Base-by-base conservation (phyloP, 2,113 vertebrate genomes). In the Aptenodytes forsteri region DNA sequence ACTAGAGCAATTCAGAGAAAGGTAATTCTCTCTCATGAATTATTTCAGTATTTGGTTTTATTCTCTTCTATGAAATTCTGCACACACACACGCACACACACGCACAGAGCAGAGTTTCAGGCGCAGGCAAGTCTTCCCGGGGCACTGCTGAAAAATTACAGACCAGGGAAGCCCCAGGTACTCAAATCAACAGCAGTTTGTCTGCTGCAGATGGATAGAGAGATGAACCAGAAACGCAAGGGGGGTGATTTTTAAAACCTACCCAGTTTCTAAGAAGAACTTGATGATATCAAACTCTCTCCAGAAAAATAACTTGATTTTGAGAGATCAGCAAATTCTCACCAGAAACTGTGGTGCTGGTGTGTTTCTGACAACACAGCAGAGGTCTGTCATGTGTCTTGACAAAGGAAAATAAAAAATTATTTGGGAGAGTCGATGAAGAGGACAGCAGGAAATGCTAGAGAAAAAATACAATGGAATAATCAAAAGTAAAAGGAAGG, bases 21-120 rank as follows among this genome's bases (percentile, higher is more conserved):
- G 21, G 47, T 64, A 92, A 84, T 89, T 84, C 9, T 70, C 20
- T 23, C 20, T 71, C 56, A 64, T 64, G 23, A 95, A 59, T 87
- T 83, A 92, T 89, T 92, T 89, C 83, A 71, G 49, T 44, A 71
- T 79, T 82, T 84, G 76, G 15, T 62, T 94, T 67, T 44, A 9
- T 47, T 87, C 55, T 72, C 29, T n/a, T 40, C 58, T 6, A 2
- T 38, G 44, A 59, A 66, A 92, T 89, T 64, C 77, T 90, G 16
- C 27, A 23, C 4, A 4, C 7, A 44, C 22, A 15, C 9, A 47
- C 0, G 0, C 56, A 77, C 46, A 62, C 29, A 34, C 7, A 52
- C 5, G 1, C 32, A 36, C 11, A 32, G 70, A 69, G 26, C 19
- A 52, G 26, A 22, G 46, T n/a, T 92, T 69, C 72, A 92, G 54